Conservation (phyloP, 2,888 invertebrate species). For the Nomada ruficornis region DNA sequence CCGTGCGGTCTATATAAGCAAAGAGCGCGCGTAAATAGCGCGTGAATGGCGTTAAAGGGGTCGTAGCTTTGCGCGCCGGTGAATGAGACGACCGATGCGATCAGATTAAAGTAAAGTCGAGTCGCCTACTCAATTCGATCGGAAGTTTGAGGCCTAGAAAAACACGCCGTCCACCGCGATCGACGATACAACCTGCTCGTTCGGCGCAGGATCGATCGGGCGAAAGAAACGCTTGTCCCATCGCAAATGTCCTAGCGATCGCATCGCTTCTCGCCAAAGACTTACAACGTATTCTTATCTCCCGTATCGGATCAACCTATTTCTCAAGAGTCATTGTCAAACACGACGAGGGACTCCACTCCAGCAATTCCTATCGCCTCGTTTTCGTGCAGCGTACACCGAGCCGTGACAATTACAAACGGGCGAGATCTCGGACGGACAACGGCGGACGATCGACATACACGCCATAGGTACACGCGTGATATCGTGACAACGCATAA, state of each 20-base stretch:
- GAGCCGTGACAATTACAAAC: constrained; percentile 73
- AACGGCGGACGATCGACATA: constrained; percentile 67
- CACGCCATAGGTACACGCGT: constrained; percentile 68
- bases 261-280: neutral
- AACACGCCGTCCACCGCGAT: neutral
- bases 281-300: constrained; percentile 14
- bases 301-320: constrained; percentile 59
- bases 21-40: constrained; percentile 41
- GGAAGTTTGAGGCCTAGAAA: constrained; percentile 1
- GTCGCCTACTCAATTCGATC: constrained; percentile 50
- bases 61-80: constrained; percentile 23
- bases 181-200: neutral
- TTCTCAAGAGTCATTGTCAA: constrained; percentile 46
- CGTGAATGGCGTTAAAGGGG: constrained; percentile 46
- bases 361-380: constrained; percentile 48
- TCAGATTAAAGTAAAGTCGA: constrained; percentile 60
- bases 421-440: constrained; percentile 71
- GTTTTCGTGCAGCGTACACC: constrained; percentile 40
- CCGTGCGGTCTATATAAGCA: constrained; percentile 44
- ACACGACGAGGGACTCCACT: constrained; percentile 23
- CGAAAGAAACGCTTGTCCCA: constrained; percentile 12
- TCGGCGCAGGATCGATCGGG: neutral
- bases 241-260: neutral
- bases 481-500: constrained; percentile 71
- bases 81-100: constrained; percentile 46